A percentile compares a stretch with the other conserved stretches of the same genome.
Conservation (phyloP, 2,888 invertebrate species). For the Hypselothyrea guttata region DNA sequence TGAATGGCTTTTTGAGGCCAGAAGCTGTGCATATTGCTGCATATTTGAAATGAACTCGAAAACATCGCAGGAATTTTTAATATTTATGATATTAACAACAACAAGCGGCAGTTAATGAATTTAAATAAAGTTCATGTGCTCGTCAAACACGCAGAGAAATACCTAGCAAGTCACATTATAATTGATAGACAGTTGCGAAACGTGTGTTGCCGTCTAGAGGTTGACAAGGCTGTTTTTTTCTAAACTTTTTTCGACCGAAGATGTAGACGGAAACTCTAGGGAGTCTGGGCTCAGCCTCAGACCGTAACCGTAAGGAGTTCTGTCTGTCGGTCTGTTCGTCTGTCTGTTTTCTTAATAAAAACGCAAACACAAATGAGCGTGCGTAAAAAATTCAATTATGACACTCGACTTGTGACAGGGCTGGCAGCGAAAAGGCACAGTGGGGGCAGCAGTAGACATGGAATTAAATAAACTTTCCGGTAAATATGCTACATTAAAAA, state of each 20-base stretch:
- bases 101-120: conserved; percentile 63
- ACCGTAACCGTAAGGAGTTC: not conserved
- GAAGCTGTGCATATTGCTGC: too few species aligned
- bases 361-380: conserved; percentile 77
- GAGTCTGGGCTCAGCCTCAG: not conserved
- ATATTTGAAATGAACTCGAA: too few species aligned
- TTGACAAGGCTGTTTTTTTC: conserved; percentile 62
- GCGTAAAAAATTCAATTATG: conserved; percentile 76
- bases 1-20: too few species aligned
- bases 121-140: conserved; percentile 74
- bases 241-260: conserved; percentile 54
- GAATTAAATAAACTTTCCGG: conserved; percentile 72
- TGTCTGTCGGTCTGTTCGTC: conserved; percentile 16
- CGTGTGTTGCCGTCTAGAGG: conserved; percentile 59
- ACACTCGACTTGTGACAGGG: conserved; percentile 37
- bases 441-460: conserved; percentile 13
- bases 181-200: conserved; percentile 76
- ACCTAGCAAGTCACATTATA: conserved; percentile 69
- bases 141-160: conserved; percentile 46
- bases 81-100: too few species aligned
- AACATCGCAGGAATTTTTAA: too few species aligned
- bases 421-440: conserved; percentile 37
- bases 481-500: conserved; percentile 41
- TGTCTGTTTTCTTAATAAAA: conserved; percentile 68
- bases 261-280: not conserved